phyloP scores from a whole-genome alignment of 2,797 vertebrate species.

The Oreonectes daqikongensis region DNA sequence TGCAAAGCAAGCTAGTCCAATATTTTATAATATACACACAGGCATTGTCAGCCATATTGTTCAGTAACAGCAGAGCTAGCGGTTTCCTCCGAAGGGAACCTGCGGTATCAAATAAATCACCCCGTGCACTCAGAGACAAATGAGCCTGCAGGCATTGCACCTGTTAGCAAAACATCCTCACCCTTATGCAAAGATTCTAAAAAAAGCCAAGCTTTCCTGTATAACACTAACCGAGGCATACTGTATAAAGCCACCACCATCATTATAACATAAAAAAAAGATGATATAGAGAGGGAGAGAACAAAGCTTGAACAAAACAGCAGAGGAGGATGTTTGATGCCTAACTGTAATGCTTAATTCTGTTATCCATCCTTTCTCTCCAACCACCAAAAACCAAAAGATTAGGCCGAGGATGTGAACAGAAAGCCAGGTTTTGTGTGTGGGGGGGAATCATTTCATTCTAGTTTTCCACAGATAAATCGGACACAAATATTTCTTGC shows the following conservation, averaged over 20 bases:
- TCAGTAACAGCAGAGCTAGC: conserved; percentile 47
- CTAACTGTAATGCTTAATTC: conserved; percentile 17
- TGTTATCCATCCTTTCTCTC: conserved; percentile 27
- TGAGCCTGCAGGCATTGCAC: conserved; percentile 51
- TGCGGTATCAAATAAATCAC: conserved; percentile 52
- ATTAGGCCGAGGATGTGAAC: conserved; percentile 31
- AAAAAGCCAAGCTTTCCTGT: conserved; percentile 23
- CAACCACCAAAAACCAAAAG: conserved; percentile 21
- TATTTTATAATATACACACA: conserved; percentile 24
- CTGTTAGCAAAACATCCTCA: conserved; percentile 49
- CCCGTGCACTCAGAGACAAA: conserved; percentile 43
- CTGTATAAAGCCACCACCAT: conserved; percentile 15
- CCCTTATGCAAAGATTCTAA: conserved; percentile 14
- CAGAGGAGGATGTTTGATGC: conserved; percentile 11
- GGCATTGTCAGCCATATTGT: conserved; percentile 41
- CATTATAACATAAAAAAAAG: background rate
- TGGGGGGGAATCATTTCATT: conserved; percentile 32
- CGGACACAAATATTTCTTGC: conserved; percentile 45
- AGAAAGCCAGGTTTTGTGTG: conserved; percentile 4
- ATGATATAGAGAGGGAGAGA: background rate
- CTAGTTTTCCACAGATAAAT: conserved; percentile 35
- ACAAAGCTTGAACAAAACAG: conserved; percentile 36
- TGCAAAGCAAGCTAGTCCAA: conserved; percentile 25
- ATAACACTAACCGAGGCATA: conserved; percentile 26
- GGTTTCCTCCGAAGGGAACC: conserved; percentile 39